Conservation (phyloP, 2,888 invertebrate species). For the Noctua janthe region DNA sequence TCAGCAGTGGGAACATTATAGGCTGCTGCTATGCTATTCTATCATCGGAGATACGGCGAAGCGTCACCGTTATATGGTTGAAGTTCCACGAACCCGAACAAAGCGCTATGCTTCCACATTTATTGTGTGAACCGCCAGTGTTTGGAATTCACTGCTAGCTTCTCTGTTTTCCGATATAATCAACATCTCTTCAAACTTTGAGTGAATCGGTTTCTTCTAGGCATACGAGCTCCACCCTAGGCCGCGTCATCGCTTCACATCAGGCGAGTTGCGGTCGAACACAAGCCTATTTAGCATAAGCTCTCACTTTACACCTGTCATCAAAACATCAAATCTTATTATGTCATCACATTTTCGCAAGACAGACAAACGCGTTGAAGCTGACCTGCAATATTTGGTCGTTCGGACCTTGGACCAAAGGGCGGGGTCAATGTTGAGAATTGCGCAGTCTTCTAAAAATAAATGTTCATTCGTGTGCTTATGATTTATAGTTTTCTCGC, state of each 20-base stretch:
- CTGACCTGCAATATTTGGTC: constrained; percentile 58
- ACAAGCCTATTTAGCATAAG: background rate
- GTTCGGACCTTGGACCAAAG: constrained; percentile 56
- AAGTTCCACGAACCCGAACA: background rate
- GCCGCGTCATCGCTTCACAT: background rate
- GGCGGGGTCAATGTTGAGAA: constrained; percentile 59
- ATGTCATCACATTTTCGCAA: constrained; percentile 51
- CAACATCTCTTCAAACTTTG: background rate
- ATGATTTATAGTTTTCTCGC: constrained; percentile 14
- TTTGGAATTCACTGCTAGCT: background rate
- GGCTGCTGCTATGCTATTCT: too few species aligned
- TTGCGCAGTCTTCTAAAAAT: constrained; percentile 42
- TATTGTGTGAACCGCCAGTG: background rate
- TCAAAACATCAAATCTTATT: constrained; percentile 1
- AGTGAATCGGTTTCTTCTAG: background rate
- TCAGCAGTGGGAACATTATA: too few species aligned
- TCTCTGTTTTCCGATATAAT: background rate
- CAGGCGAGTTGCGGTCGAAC: background rate
- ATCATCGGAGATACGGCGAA: background rate
- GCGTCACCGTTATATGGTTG: background rate
- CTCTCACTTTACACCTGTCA: background rate
- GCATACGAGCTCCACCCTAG: background rate
- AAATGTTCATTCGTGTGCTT: constrained; percentile 29
- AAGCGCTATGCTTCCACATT: background rate
- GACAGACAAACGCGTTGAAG: constrained; percentile 7